Base-by-base conservation (phyloP, 2,888 invertebrate species). In the Masnerella sp. region DNA sequence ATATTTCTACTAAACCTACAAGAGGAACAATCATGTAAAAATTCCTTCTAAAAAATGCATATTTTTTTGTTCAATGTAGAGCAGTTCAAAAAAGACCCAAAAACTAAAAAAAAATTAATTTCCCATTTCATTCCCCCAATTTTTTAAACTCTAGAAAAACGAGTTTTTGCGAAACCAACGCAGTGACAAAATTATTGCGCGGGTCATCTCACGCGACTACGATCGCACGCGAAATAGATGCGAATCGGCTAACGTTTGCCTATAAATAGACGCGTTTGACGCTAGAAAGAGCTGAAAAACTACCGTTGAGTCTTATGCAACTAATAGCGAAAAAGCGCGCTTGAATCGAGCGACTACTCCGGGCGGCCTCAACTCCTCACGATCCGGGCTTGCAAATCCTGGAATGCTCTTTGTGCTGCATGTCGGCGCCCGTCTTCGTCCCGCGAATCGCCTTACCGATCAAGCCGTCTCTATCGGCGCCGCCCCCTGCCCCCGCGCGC, bases 271-370 rank as follows among this genome's bases (percentile, higher is more conserved):
- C 28, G 36, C 43, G 45, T 56, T 70, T 43, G 58, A 47, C 58
- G 74, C 43, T 65, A 75, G 75, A 77, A 73, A 74, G 76, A 65
- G 62, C 59, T 75, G 77, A 79, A 82, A 80, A 85, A 84, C 82
- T 83, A 83, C 82, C 81, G 83, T 84, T 84, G 81, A 81, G 77
- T 82, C 80, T 85, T 85, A 83, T 83, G 84, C 82, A 84, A 85
- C 78, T 75, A 65, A 76, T 68, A 74, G 74, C 61, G 71, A 76
- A 61, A 71, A 74, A 68, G 74, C 73, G 58, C 54, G 58, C 49
- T 56, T 52, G 15, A 51, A 56, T 61, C 65, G 69, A 70, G 65
- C 47, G 18, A 54, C 56, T 43, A 47, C 64, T 62, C 59, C 28
- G 45, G 36, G 36, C 58, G 45, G 67, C 72, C 73, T 58, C 65